Evolutionary conservation across 2,113 vertebrate genomes (phyloP).

Genomic region (Polypterus bichir): DNA sequence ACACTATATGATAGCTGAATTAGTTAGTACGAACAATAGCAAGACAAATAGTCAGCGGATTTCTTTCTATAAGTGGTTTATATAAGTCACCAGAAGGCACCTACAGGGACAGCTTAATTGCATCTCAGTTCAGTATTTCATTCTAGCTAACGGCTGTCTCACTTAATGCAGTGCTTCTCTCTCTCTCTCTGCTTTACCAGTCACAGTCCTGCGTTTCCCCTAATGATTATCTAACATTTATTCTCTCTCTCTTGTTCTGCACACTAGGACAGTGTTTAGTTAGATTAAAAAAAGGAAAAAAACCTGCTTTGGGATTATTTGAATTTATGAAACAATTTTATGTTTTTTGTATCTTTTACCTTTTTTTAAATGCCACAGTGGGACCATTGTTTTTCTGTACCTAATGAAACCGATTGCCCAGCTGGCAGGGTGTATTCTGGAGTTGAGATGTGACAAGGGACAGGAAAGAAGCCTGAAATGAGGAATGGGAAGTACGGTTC

Average conservation of each 20-base stretch:
- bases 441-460: no score
- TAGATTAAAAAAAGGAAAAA: constrained; percentile 25
- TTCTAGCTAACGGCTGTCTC: constrained; percentile 25
- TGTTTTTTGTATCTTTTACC: no score
- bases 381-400: no score
- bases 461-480: no score
- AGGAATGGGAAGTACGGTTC: no score
- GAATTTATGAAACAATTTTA: constrained; percentile 29
- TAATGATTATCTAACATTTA: constrained; percentile 31
- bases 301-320: constrained; percentile 36
- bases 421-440: no score
- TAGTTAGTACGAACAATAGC: neutral
- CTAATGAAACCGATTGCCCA: no score
- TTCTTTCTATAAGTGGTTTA: neutral
- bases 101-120: constrained; percentile 24
- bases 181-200: constrained; percentile 6
- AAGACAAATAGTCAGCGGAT: constrained; percentile 2
- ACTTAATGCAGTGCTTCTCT: constrained; percentile 20
- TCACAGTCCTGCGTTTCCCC: constrained; percentile 29
- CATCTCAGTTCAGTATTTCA: constrained; percentile 29
- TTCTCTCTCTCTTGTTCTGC: constrained; percentile 33
- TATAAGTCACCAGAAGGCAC: constrained; percentile 7
- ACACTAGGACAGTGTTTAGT: constrained; percentile 32
- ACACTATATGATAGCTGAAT: constrained; percentile 9
- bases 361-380: no score